A percentile compares a stretch with the other conserved stretches of the same genome.
Evolutionary conservation across 1,140 invertebrate species (phyloP).

Genomic region (Caenorhabditis brenneri): DNA sequence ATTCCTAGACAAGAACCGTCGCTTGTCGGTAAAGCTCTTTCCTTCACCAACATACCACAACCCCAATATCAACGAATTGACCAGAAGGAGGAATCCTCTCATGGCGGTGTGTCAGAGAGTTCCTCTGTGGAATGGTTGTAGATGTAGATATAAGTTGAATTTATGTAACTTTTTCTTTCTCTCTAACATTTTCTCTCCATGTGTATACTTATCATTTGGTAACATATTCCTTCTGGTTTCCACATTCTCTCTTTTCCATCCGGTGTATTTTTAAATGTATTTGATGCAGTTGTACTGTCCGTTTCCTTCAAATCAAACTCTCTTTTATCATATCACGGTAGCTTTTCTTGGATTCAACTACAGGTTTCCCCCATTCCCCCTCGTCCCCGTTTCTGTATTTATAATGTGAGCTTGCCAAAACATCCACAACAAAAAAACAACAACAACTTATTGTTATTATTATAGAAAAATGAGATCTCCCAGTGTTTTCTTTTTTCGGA

Average conservation of each 20-base stretch:
- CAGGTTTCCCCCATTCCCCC: neutral
- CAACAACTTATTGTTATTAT: conserved; percentile 25
- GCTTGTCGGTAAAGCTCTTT: conserved; percentile 43
- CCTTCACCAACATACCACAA: conserved; percentile 11
- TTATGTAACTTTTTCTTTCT: neutral
- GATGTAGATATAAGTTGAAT: neutral
- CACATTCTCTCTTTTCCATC: neutral
- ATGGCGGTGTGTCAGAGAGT: neutral
- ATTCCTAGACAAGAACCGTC: conserved; percentile 33
- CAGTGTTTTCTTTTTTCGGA: neutral
- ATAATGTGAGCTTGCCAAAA: conserved; percentile 37
- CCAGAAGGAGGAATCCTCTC: neutral
- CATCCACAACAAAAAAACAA: neutral
- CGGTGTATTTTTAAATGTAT: conserved; percentile 11
- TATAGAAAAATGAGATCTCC: conserved; percentile 6
- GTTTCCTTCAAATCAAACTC: neutral
- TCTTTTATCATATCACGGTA: conserved; percentile 27
- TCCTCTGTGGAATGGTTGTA: conserved; percentile 35
- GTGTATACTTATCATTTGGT: neutral
- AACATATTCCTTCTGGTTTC: neutral
- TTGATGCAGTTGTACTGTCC: neutral
- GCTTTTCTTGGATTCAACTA: neutral
- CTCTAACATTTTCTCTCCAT: neutral
- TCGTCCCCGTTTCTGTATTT: conserved; percentile 26
- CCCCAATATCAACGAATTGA: conserved; percentile 31